A percentile compares a stretch with the other conserved stretches of the same genome.
Evolutionary conservation across 2,888 invertebrate genomes (phyloP).

Genomic region (Euclidia mi): DNA sequence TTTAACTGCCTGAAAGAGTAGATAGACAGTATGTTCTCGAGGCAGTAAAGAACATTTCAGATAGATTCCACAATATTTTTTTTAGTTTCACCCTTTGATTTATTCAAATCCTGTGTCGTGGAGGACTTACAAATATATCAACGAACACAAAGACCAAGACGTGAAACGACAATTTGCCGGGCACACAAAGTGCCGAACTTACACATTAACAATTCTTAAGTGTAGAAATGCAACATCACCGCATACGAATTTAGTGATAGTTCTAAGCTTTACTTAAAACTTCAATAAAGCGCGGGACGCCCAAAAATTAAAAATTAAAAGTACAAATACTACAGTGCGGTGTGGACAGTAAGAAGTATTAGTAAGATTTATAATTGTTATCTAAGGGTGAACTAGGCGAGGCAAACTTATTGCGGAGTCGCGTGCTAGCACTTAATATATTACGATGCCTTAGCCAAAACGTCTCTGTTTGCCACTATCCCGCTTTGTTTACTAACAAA

Average conservation of each 20-base stretch:
- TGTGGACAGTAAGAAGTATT: conserved; percentile 85
- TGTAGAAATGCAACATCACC: neutral
- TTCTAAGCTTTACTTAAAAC: conserved; percentile 24
- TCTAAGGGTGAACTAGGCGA: conserved; percentile 79
- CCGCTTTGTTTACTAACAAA: conserved; percentile 80
- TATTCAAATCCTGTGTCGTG: too few relatives aligned
- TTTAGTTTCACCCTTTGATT: too few relatives aligned
- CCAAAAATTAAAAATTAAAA: conserved; percentile 38
- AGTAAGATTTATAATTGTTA: conserved; percentile 87
- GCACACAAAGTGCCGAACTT: too few relatives aligned
- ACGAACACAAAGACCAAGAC: too few relatives aligned
- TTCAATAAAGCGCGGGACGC: conserved; percentile 22
- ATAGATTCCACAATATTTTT: too few relatives aligned
- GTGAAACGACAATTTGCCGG: too few relatives aligned
- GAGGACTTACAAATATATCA: too few relatives aligned
- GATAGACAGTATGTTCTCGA: too few relatives aligned
- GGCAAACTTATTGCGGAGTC: conserved; percentile 82
- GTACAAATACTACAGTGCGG: conserved; percentile 61
- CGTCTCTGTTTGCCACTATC: conserved; percentile 82
- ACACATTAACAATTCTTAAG: neutral
- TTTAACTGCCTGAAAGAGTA: too few relatives aligned
- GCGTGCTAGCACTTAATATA: conserved; percentile 86
- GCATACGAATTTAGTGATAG: conserved; percentile 13
- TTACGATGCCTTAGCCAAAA: conserved; percentile 81
- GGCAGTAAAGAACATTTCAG: too few relatives aligned